Conservation (phyloP, 2,888 invertebrate species). For the Campopleginae sp. region DNA sequence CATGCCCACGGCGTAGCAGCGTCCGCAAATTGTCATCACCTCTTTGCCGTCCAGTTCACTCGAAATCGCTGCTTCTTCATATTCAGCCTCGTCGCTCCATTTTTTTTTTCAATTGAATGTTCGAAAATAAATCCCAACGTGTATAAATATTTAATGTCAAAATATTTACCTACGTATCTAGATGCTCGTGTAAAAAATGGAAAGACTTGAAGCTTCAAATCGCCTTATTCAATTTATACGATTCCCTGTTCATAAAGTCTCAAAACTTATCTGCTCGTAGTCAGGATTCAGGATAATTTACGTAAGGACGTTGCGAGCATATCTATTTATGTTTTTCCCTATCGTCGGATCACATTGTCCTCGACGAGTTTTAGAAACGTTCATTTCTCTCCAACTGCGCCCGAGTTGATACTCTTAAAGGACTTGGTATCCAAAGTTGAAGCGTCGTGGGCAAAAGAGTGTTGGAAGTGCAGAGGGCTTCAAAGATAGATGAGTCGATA, state of each 20-base stretch:
- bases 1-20: background rate
- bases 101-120: too few species aligned
- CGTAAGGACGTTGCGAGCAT: conserved; percentile 21
- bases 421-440: conserved; percentile 21
- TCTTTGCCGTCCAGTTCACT: background rate
- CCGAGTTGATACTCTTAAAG: background rate
- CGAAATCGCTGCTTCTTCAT: conserved; percentile 7
- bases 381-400: conserved; percentile 5
- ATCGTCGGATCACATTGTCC: background rate
- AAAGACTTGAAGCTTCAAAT: background rate
- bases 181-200: background rate
- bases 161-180: background rate
- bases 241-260: conserved; percentile 12
- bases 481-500: conserved; percentile 61
- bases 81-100: conserved; percentile 20
- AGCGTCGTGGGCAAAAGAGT: conserved; percentile 34
- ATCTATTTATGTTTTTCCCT: conserved; percentile 1
- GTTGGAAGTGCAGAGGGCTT: conserved; percentile 51
- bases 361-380: background rate
- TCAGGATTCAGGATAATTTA: background rate
- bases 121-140: too few species aligned
- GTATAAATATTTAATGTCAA: background rate
- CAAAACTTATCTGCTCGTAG: background rate
- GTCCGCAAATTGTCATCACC: conserved; percentile 9
- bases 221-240: background rate